These are phyloP conservation scores for Chelonoidis abingdonii DNA, from an alignment of 2,113 vertebrate genomes.

Conservation along the genomic window DNA sequence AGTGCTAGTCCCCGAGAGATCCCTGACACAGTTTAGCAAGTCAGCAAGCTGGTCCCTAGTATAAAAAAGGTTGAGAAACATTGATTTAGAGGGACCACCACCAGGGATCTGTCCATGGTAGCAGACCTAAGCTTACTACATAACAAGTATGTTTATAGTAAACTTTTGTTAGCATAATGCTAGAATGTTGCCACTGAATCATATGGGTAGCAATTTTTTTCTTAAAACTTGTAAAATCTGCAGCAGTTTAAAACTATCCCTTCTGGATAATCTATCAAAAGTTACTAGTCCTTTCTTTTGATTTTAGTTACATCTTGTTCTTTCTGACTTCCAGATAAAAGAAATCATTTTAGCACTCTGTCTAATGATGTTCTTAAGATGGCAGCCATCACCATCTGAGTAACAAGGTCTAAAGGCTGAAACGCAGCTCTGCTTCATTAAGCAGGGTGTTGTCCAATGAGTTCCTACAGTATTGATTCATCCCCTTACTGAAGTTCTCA, in stretches of 20 bases:
- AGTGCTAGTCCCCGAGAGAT: too few species aligned
- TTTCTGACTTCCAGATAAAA: accelerated
- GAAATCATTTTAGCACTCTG: accelerated
- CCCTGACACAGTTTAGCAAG: too few species aligned
- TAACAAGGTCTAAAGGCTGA: accelerated
- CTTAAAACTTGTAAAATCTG: not conserved
- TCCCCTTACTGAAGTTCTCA: not conserved
- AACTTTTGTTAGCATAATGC: not conserved
- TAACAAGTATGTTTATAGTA: too few species aligned
- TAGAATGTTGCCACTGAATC: not conserved
- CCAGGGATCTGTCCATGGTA: not conserved
- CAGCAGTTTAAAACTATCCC: not conserved
- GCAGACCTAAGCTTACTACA: not conserved
- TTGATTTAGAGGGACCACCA: not conserved
- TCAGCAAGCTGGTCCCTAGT: too few species aligned
- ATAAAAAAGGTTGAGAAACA: too few species aligned
- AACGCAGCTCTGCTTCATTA: not conserved
- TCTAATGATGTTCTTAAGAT: accelerated
- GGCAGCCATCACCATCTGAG: accelerated
- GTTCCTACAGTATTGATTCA: not conserved
- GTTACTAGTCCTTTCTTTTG: not conserved
- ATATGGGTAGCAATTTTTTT: not conserved
- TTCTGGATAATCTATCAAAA: not conserved
- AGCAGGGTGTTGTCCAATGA: accelerated
- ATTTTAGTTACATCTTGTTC: not conserved